Evolutionary conservation across 2,113 vertebrate species (phyloP), one percentile per base, ranked within the genome.

Genomic region (Leucopsar rothschildi): DNA sequence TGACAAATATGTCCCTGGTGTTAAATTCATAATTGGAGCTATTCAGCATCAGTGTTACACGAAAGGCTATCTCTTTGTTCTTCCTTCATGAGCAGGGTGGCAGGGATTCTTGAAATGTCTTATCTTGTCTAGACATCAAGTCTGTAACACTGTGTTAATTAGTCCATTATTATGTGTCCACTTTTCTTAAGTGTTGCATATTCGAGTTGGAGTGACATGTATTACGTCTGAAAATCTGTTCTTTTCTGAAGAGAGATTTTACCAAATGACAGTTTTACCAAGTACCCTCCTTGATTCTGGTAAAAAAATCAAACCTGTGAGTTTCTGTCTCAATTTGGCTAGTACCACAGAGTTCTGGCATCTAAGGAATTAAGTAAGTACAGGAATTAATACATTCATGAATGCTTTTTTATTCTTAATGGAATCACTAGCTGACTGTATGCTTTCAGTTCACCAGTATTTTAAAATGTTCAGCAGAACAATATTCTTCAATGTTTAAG

Each of bases 121-220:
- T 97, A 98, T 98, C 98, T 98, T 98, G 98, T 98, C 98, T 98
- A 98, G 98, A 98, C 98, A 98, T 98, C 98, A 97, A 78, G 97
- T 96, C 96, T 97, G 68, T 96, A 88, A 59, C 83, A 68, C 60
- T 92, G 65, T 96, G 64, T 82, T 97, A 95, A 95, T 95, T 84
- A 94, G 72, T 83, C 82, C 72, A 72, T 97, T 96, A 92, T 93
- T 96, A 92, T 82, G 86, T 96, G 80, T 94, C 88, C 94, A 93
- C 70, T 94, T 96, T 93, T 49, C 90, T 94, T 75, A 93, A 81
- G 68, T 40, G 56, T 88, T 92, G 68, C 69, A n/a, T 95, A 79
- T 91, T 85, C 84, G 90, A 82, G 70, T 83, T 92, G 93, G 81
- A 92, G 73, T 96, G 92, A 95, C 88, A 93, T 65, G 29, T 23